Percentiles rank a stretch among this genome's conserved stretches.
Evolutionary conservation across 2,113 vertebrate species (phyloP).

Genomic region (Protomyctophum bolini): DNA sequence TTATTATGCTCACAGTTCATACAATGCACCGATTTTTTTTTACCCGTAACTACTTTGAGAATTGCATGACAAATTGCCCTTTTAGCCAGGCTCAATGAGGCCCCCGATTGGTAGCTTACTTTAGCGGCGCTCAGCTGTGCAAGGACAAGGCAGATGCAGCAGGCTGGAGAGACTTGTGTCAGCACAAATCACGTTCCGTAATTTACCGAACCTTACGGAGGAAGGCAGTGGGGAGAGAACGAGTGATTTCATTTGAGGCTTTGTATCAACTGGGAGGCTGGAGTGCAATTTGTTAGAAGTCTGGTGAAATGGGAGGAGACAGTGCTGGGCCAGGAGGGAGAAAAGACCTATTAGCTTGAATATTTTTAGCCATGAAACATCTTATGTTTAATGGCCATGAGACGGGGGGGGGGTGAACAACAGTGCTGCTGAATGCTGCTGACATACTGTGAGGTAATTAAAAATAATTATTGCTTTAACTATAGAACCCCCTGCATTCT

Average conservation of each 20-base stretch:
- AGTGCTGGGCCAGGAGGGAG: slow-evolving; percentile 15
- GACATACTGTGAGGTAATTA: slow-evolving; percentile 19
- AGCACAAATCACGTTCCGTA: slow-evolving; percentile 60
- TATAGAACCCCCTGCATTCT: too few species aligned
- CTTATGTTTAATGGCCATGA: neutral
- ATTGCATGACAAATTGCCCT: slow-evolving; percentile 68
- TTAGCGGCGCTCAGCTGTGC: slow-evolving; percentile 3
- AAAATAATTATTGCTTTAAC: slow-evolving; percentile 15
- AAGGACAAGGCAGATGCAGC: slow-evolving; percentile 62
- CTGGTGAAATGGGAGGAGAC: slow-evolving; percentile 52
- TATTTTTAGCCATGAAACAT: slow-evolving; percentile 5
- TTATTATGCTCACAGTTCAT: slow-evolving; percentile 46
- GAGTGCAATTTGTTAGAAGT: slow-evolving; percentile 55
- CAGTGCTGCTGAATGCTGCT: slow-evolving; percentile 9
- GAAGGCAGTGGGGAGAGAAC: slow-evolving; percentile 44
- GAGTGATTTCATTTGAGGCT: slow-evolving; percentile 62
- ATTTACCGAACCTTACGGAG: slow-evolving; percentile 43
- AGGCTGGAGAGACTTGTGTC: slow-evolving; percentile 49
- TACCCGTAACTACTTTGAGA: slow-evolving; percentile 51
- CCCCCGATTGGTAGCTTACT: slow-evolving; percentile 65
- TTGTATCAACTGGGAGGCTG: slow-evolving; percentile 42
- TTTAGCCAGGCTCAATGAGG: slow-evolving; percentile 63
- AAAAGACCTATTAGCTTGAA: slow-evolving; percentile 48
- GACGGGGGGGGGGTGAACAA: slow-evolving; percentile 7
- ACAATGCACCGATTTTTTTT: slow-evolving; percentile 30